Base-by-base conservation (phyloP, 2,797 vertebrate species). In the Lophotriccus pileatus region DNA sequence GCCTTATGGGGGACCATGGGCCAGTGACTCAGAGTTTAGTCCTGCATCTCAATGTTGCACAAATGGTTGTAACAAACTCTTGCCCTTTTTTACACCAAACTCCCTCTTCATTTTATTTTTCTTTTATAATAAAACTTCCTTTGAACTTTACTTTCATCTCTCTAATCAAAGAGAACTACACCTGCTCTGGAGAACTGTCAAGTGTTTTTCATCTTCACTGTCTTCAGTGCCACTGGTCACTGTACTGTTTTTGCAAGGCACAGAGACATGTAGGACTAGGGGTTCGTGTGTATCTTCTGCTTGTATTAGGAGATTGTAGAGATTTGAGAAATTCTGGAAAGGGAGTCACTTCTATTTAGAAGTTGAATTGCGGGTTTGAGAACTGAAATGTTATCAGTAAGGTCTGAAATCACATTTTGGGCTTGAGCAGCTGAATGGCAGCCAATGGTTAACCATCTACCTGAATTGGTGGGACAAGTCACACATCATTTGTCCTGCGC, bases 61-160 rank as follows among this genome's bases (percentile, higher is more conserved):
- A 49, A 68, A 56, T 16, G 1, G 1, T 44, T 4, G 0, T 49
- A 70, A 83, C 2, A 36, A 67, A 30, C 11, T 37, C 19, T 53
- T 34, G 11, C 23, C 6, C 39, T 83, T 68, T 69, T 46, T 32
- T 27, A 53, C 10, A 19, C 24, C 30, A 32, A 74, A 59, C 7
- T 59, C 39, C 3, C 0, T 1, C 2, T 5, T 67, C 2, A 14
- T 0, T 23, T 9, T 47, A 56, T 46, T 30, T 37, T 28, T 66
- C 23, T 43, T 30, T 6, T 27, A 10, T 60, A 22, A 22, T 12
- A n/a, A 44, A 53, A 9, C 16, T 15, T 75, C 24, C 14, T 68
- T 87, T 86, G 46, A 52, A 63, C 8, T 37, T 66, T 32, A n/a
- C 67, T 93, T 88, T 91, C 34, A 37, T 21, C 6, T 74, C 24